A percentile compares a stretch with the other conserved stretches of the same genome.
Evolutionary conservation across 2,888 invertebrate species (phyloP).

Genomic region (Malacosoma neustria): DNA sequence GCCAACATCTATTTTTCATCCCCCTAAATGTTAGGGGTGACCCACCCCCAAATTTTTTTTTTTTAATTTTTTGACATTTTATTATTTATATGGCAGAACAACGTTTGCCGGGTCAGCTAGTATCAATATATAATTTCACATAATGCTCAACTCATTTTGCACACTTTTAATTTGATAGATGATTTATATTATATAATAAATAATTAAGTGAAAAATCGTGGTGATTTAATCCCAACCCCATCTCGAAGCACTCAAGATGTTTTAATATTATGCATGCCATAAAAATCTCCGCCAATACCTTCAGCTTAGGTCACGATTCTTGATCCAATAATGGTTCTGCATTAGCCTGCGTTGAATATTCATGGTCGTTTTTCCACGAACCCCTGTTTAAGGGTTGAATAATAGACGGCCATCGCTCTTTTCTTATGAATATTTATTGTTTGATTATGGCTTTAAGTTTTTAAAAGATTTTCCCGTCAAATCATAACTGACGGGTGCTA

Average conservation of each 20-base stretch:
- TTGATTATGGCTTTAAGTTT: background rate
- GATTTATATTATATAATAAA: too few relatives aligned
- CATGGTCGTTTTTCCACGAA: constrained; percentile 16
- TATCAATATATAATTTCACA: too few relatives aligned
- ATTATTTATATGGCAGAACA: too few relatives aligned
- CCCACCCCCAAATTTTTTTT: too few relatives aligned
- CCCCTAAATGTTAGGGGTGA: too few relatives aligned
- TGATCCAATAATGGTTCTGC: constrained; percentile 29
- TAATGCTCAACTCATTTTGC: too few relatives aligned
- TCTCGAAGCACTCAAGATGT: background rate
- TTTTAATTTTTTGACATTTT: too few relatives aligned
- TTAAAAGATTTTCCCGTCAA: background rate
- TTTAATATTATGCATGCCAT: background rate
- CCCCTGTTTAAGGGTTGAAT: background rate
- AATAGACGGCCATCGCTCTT: background rate
- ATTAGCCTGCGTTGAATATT: constrained; percentile 27
- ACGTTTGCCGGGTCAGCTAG: too few relatives aligned
- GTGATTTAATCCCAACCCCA: background rate
- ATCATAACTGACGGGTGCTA: too few relatives aligned
- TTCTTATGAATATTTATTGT: background rate
- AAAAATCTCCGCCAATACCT: background rate
- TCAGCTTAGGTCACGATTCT: background rate
- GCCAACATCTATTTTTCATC: too few relatives aligned
- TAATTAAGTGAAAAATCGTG: too few relatives aligned
- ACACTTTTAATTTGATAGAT: too few relatives aligned